Evolutionary conservation across 2,113 vertebrate genomes (phyloP), one percentile per base, ranked within the genome.

Genomic region (Strigops habroptila): DNA sequence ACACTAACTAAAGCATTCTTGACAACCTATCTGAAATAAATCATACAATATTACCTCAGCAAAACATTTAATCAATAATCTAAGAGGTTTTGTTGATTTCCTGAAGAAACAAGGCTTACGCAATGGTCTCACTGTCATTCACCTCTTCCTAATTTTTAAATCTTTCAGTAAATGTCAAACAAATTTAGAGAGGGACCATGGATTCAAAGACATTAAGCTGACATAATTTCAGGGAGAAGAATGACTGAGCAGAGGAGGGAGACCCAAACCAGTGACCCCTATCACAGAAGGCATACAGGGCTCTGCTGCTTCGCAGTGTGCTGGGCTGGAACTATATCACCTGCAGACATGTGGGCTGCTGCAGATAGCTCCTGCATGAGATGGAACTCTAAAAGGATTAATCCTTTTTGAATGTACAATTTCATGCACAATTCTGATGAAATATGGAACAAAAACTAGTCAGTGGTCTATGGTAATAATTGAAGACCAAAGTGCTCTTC

Each of bases 301-400:
- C 43, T 65, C 35, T 1, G 5, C 31, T 43, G 49, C 65, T 35
- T 19, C 3, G 1, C 48, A n/a, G 59, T 2, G n/a, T 3, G 7
- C 6, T 1, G 1, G n/a, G 23, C 69, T 68, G 88, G 44, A 49
- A 28, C 33, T 12, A 19, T 13, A 3, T 1, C 21, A 7, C 33
- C 30, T 2, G 48, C 28, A 39, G 30, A 28, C 30, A 5, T 1
- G 1, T 0, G 9, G 9, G 46, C 17, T 46, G 48, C 46, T 76
- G 71, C 2, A 1, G 51, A 9, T 14, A 27, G 6, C 22, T 76
- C 57, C 51, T 30, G 10, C 4, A 52, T 2, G 0, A 1, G 23
- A 24, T 4, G 17, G 48, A 31, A 43, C 31, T 31, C 60, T 65
- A 43, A 28, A 49, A 86, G 30, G 27, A 74, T 74, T 18, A 69